Base-by-base conservation (phyloP, 1,140 invertebrate species). In the Hypothenemus hampei region DNA sequence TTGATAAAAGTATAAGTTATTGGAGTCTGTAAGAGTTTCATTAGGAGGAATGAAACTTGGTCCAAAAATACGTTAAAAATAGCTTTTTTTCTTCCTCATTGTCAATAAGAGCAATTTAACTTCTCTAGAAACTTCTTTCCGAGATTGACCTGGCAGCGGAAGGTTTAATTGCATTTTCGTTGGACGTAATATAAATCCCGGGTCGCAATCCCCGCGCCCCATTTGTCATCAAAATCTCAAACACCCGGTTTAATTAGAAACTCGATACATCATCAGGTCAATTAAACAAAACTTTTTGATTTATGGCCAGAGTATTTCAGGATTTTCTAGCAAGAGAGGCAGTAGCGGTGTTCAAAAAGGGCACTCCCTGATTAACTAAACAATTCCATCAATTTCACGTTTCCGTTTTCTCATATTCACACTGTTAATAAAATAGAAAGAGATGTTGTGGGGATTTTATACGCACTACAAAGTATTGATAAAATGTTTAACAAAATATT, bases 161-260 rank as follows among this genome's bases (percentile, higher is more conserved):
- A 39, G 37, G 20, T 53, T 36, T 53, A 53, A 53, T 53, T 53
- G 40, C 50, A 8, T 53, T 53, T 53, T 53, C 50, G 29, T n/a
- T 21, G 13, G 13, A 19, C 36, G 50, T 45, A 53, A 53, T 53
- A 53, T 53, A 53, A 53, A 24, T 16, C 40, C 23, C 46, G 46
- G 31, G 41, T 21, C 39, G 10, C 15, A 53, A 53, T 53, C 50
- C 37, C 48, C 22, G 48, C 37, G 37, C 48, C 40, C 50, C 44
- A 55, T 55, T 55, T 55, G 52, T 55, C 52, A 55, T 55, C 43
- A 45, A 55, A 55, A 55, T 55, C 44, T 55, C 50, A 53, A 44
- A 53, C 50, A 53, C 45, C 50, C 52, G 43, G 31, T 55, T 55
- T 55, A 55, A 55, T 55, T 55, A 55, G 52, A 47, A 55, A 55